phyloP scores from a whole-genome alignment of 2,113 vertebrate species.

The Cyprinodon variegatus region DNA sequence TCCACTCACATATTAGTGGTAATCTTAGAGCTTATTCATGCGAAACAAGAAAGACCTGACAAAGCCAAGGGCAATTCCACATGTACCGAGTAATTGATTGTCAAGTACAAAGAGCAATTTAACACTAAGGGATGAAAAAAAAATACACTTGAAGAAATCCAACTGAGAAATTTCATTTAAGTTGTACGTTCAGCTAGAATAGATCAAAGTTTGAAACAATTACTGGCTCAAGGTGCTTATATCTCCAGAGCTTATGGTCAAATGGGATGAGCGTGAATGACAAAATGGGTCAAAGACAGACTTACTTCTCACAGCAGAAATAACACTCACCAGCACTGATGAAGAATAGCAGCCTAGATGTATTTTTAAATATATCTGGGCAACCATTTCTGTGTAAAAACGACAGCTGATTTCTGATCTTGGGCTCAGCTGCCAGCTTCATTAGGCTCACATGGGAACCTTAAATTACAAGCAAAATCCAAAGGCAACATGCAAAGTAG shows the following conservation, averaged over 20 bases:
- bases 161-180: neutral
- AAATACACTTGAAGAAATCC: conserved; percentile 11
- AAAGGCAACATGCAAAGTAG: neutral
- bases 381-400: neutral
- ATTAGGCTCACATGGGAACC: neutral
- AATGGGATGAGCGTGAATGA: neutral
- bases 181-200: neutral
- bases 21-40: neutral
- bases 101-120: conserved; percentile 5
- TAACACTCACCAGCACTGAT: neutral
- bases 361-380: neutral
- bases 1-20: neutral
- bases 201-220: conserved; percentile 13
- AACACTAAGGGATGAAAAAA: conserved; percentile 1
- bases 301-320: neutral
- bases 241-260: neutral
- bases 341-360: neutral
- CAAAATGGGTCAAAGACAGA: conserved; percentile 5
- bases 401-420: neutral
- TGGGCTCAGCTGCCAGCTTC: neutral
- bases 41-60: conserved; percentile 10
- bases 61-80: conserved; percentile 8
- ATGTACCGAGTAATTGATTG: neutral
- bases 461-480: neutral
- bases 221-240: conserved; percentile 4